These are phyloP conservation scores for Sinonovacula constricta DNA, from an alignment of 1,140 invertebrate species.

Conservation along the genomic window DNA sequence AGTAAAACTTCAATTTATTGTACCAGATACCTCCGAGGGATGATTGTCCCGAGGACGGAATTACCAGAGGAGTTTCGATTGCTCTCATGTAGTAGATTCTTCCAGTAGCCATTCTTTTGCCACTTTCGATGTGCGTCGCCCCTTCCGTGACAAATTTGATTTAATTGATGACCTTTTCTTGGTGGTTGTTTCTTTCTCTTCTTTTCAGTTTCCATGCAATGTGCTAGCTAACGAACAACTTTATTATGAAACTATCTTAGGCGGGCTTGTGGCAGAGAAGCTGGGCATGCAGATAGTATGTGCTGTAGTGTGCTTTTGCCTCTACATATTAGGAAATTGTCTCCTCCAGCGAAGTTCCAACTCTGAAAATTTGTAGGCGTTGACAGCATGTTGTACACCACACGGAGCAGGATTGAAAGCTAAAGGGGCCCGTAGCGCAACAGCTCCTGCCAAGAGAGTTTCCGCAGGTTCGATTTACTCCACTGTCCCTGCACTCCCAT, in stretches of 20 bases:
- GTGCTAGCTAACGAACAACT: neutral
- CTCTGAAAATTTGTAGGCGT: conserved; percentile 5
- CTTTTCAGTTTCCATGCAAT: conserved; percentile 7
- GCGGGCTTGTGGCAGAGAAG: neutral
- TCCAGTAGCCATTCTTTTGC: too few relatives aligned
- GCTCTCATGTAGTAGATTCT: neutral
- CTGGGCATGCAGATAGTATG: neutral
- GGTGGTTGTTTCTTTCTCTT: neutral
- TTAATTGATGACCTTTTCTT: neutral
- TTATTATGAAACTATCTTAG: conserved; percentile 1
- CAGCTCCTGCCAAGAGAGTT: conserved; percentile 26
- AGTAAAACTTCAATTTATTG: neutral
- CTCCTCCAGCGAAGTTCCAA: conserved; percentile 12
- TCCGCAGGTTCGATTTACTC: conserved; percentile 14
- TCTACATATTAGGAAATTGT: neutral
- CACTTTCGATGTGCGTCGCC: too few relatives aligned
- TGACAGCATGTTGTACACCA: conserved; percentile 10
- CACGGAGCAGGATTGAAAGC: conserved; percentile 3
- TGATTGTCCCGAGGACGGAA: too few relatives aligned
- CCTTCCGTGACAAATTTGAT: conserved; percentile 8
- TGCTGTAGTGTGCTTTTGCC: neutral
- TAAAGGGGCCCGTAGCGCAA: conserved; percentile 30
- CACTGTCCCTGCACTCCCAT: conserved; percentile 1
- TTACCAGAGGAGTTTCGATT: too few relatives aligned
- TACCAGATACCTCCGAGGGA: conserved; percentile 8